Base-by-base conservation (phyloP, 2,113 vertebrate species). In the Deroptyus accipitrinus region DNA sequence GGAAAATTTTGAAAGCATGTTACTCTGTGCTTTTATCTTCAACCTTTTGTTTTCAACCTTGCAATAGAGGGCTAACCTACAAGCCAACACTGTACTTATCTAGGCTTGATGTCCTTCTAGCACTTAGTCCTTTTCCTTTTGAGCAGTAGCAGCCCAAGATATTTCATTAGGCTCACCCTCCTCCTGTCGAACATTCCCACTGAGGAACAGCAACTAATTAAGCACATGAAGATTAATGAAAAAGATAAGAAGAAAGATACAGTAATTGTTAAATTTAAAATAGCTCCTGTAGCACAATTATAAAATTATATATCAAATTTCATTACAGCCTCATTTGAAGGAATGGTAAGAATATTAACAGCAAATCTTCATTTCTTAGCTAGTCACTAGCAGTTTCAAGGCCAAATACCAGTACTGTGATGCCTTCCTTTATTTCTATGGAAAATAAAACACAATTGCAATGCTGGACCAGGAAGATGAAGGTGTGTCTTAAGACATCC, bases 201-300 rank as follows among this genome's bases (percentile, higher is more conserved):
- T 89, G 90, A 96, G 92, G 62, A 96, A 83, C 31, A 82, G 95
- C 69, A 88, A 88, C 92, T 97, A 93, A 97, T 96, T 97, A 96
- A 94, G 66, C 57, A 94, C 57, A 86, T 93, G 76, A 96, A 96
- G 83, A 89, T 90, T 93, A 97, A 97, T 95, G 87, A 94, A 95
- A 95, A 91, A 69, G 85, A 92, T 75, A 92, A 77, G 57, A 84
- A 81, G 81, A 59, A 64, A 87, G 87, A 95, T 91, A 91, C 15
- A 0, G 1, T 75, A 69, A 82, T 82, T 91, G 88, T 96, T 91
- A 95, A 94, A 87, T 85, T 73, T 84, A 89, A 95, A 97, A 94
- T 76, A 88, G 35, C 55, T 94, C 78, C 78, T 90, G 68, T 55
- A 42, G 42, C 4, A 2, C 74, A 94, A 57, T 91, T 61, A 13